These are phyloP conservation scores for Ophiothrix spiculata DNA, from an alignment of 35 echinoderm and acorn worm species.

Conservation along the genomic window DNA sequence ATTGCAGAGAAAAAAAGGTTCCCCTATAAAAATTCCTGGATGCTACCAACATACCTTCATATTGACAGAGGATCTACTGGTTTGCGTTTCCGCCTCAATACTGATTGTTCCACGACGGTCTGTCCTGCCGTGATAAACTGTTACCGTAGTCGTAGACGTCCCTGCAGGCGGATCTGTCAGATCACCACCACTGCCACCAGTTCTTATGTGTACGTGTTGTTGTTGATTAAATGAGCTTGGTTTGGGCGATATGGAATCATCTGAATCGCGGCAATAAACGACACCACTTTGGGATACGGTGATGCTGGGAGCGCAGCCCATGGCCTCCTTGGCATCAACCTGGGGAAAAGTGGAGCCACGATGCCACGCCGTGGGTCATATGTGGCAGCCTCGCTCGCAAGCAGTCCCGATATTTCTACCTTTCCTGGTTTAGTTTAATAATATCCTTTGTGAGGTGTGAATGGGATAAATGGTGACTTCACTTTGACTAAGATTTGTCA, in stretches of 20 bases:
- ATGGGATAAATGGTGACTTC: too few species aligned
- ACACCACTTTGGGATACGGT: slow-evolving; percentile 97
- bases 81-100: slow-evolving; percentile 79
- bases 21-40: too few species aligned
- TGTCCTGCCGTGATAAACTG: slow-evolving; percentile 59
- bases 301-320: slow-evolving; percentile 99
- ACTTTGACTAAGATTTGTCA: too few species aligned
- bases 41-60: slow-evolving; percentile 90
- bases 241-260: slow-evolving; percentile 82
- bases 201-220: slow-evolving; percentile 70
- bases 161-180: background rate
- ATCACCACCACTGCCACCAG: slow-evolving; percentile 30
- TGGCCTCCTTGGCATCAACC: slow-evolving; percentile 19
- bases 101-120: slow-evolving; percentile 76
- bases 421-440: too few species aligned
- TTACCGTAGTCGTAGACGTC: slow-evolving; percentile 3
- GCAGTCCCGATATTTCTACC: too few species aligned
- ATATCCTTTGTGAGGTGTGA: too few species aligned
- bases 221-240: slow-evolving; percentile 70
- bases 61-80: slow-evolving; percentile 55
- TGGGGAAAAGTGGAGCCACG: background rate
- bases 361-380: too few species aligned
- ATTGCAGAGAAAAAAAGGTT: too few species aligned
- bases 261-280: slow-evolving; percentile 94
- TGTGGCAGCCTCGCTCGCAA: too few species aligned